Evolutionary conservation across 2,113 vertebrate species (phyloP), one percentile per base, ranked within the genome.

Genomic region (Odocoileus virginianus): DNA sequence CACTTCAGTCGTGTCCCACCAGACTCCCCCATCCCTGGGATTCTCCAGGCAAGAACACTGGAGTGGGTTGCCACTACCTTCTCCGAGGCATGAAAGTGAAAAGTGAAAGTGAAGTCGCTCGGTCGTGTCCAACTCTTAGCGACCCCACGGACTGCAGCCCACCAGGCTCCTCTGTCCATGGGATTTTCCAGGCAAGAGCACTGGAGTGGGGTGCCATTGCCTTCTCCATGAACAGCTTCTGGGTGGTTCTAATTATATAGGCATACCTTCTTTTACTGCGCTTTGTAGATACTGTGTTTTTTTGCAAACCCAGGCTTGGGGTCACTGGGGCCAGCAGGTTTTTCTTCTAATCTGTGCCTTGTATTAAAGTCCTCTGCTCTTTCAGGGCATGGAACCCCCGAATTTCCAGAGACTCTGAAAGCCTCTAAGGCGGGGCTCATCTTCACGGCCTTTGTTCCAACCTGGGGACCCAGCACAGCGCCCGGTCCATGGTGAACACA

Each of bases 251-350:
- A 43, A 76, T 76, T 27, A 76, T 7, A 76, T 0, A 43, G 40
- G 40, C 40, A 76, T 76, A 27, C 12, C 71, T 43, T 43, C 36
- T 76, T 43, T 76, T 7, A 27, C 40, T 76, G 6, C 0, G 1
- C 23, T 43, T 43, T 43, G 40, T 43, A 27, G 21, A 43, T 76
- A 43, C 36, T 43, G 71, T 27, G 23, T 43, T 76, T 43, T 76
- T 76, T 76, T 27, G 27, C 71, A 76, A 43, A 30, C 5, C 97
- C 25, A 7, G 92, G 23, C 36, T 0, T 6, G 55, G 58, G 36
- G 52, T 21, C 71, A 6, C 10, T 19, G 2, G 10, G 12, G 3
- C 15, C 3, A 1, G n/a, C 12, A 1, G 1, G 57, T 25, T 81
- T 21, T 57, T 13, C 74, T 81, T 19, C 33, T 43, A 36, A 21